Evolutionary conservation across 2,797 vertebrate genomes (phyloP), one percentile per base, ranked within the genome.

Genomic region (Acridotheres tristis): DNA sequence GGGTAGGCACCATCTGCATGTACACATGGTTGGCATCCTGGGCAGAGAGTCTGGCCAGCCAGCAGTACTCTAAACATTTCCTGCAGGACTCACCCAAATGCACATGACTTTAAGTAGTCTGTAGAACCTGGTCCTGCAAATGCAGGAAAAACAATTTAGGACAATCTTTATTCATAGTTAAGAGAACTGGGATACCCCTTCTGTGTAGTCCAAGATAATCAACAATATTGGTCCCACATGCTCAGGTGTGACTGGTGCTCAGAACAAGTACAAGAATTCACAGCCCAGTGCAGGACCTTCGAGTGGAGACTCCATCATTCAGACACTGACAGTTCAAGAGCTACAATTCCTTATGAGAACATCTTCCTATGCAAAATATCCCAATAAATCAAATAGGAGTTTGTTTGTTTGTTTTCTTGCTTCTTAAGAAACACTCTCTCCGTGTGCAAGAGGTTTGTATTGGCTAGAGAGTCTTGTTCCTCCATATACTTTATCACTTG

Each of bases 381-480:
- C 6, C 2, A 55, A 26, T 55, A 63, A 57, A 84, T 45, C 12
- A 53, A 8, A 13, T n/a, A 13, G 8, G 3, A 1, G 15, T 40
- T 40, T 40, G 15, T 40, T 40, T 40, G 11, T 29, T 59, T 15
- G 3, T 14, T 71, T 79, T 29, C 10, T 76, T 88, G 7, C 13
- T 54, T 85, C 86, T 81, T 71, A 68, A n/a, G 20, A 63, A 65
- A 17, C 16, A 20, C 4, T 50, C 5, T n/a, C 8, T 65, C 18
- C 0, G 0, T 65, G 30, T 30, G 10, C 22, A 76, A 43, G 17
- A 51, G 5, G n/a, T 20, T 14, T 27, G 38, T 13, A n/a, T 27
- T 72, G 34, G 12, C 11, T 38, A 59, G 42, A 40, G 11, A 15
- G 3, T 66, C 3, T 8, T 47, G n/a, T 75, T 87, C 18, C 17